These are phyloP conservation scores for Tetragnatha montana DNA, from an alignment of 2,888 invertebrate genomes.

Conservation along the genomic window DNA sequence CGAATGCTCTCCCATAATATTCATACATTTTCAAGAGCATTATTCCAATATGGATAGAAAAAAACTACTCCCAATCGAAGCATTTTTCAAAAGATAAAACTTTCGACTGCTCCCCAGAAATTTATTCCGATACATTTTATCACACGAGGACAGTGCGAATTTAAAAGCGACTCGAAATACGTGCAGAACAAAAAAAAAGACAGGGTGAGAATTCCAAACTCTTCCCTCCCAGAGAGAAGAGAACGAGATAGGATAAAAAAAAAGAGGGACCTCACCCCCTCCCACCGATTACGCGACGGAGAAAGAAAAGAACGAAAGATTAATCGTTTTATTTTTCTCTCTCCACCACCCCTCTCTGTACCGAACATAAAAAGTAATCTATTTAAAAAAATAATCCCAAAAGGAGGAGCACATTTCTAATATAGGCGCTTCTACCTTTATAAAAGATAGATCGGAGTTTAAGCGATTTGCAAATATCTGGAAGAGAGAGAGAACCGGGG, in stretches of 20 bases:
- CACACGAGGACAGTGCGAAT: not conserved
- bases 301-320: conserved; percentile 64
- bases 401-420: conserved; percentile 35
- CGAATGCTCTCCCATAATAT: too few species aligned
- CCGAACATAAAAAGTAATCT: conserved; percentile 51
- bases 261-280: conserved; percentile 13
- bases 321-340: conserved; percentile 52
- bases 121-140: not conserved
- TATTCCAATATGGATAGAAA: too few species aligned
- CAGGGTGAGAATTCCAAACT: not conserved
- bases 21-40: too few species aligned
- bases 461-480: conserved; percentile 71
- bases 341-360: conserved; percentile 29
- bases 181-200: not conserved
- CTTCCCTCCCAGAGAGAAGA: conserved; percentile 25
- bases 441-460: conserved; percentile 71
- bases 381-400: conserved; percentile 61
- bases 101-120: not conserved
- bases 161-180: not conserved
- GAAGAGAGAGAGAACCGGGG: conserved; percentile 45
- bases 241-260: too few species aligned
- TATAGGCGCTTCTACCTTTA: conserved; percentile 64
- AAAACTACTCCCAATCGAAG: too few species aligned
- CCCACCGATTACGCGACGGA: conserved; percentile 60
- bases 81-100: too few species aligned